Evolutionary conservation across 1,140 invertebrate species (phyloP).

Genomic region (Oreohelix idahoensis): DNA sequence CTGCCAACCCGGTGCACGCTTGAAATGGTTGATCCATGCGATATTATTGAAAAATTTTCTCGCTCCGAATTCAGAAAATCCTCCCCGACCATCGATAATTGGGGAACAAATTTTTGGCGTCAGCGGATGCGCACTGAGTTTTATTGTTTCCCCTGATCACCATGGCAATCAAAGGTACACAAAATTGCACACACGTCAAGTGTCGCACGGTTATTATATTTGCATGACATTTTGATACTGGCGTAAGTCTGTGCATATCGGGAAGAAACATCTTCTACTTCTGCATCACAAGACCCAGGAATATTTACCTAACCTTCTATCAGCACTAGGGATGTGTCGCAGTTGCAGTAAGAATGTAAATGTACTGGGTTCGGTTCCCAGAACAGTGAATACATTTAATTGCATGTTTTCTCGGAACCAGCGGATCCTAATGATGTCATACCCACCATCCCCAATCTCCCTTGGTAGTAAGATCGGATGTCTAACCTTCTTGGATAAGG

Average conservation of each 20-base stretch:
- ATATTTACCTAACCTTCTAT: no score
- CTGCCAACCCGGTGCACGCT: neutral
- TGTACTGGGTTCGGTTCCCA: no score
- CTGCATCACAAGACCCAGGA: no score
- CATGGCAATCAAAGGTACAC: constrained; percentile 17
- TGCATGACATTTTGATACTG: neutral
- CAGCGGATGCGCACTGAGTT: neutral
- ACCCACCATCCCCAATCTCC: no score
- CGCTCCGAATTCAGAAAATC: neutral
- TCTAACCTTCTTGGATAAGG: no score
- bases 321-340: no score
- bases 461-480: no score
- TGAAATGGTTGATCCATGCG: constrained; percentile 5
- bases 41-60: constrained; percentile 14
- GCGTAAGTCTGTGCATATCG: neutral
- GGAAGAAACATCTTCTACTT: no score
- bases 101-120: constrained; percentile 22
- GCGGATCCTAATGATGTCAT: no score
- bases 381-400: no score
- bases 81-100: constrained; percentile 13
- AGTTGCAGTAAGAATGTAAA: no score
- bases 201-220: neutral
- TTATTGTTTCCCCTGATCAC: constrained; percentile 11
- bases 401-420: no score
- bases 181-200: neutral